Percentiles rank a stretch among this genome's conserved stretches.
phyloP scores from a whole-genome alignment of 1,140 invertebrate species.

The Drosophila pachea region DNA sequence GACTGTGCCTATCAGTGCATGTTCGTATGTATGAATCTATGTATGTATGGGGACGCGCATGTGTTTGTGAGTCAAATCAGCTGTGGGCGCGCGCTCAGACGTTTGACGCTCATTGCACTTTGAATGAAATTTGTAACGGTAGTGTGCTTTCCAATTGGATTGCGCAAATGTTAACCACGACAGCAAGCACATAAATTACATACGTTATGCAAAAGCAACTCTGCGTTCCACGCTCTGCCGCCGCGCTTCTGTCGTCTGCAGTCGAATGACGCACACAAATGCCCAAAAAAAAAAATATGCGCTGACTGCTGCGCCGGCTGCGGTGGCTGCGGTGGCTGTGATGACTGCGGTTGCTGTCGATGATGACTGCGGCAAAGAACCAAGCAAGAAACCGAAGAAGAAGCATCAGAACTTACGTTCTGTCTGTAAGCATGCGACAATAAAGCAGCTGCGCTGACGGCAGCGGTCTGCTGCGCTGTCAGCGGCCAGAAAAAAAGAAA shows the following conservation, averaged over 20 bases:
- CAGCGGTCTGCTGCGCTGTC: slow-evolving; percentile 17
- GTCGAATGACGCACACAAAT: slow-evolving; percentile 68
- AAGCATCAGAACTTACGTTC: slow-evolving; percentile 29
- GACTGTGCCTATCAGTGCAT: not conserved
- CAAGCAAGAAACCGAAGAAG: slow-evolving; percentile 16
- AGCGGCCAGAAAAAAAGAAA: slow-evolving; percentile 22
- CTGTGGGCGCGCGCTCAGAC: slow-evolving; percentile 39
- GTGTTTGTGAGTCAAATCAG: slow-evolving; percentile 48
- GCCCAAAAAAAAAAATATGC: slow-evolving; percentile 31
- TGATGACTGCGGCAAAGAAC: slow-evolving; percentile 36
- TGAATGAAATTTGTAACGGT: slow-evolving; percentile 71
- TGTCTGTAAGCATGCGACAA: slow-evolving; percentile 49
- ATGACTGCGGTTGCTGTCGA: slow-evolving; percentile 34
- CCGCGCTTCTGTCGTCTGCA: not conserved
- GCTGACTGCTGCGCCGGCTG: slow-evolving; percentile 22
- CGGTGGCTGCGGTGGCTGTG: slow-evolving; percentile 7
- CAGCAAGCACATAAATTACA: slow-evolving; percentile 30
- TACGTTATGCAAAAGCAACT: slow-evolving; percentile 26
- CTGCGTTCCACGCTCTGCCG: not conserved
- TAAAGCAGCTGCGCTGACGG: slow-evolving; percentile 59
- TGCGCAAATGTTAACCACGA: slow-evolving; percentile 58
- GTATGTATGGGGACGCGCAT: not conserved
- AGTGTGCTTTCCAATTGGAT: slow-evolving; percentile 66
- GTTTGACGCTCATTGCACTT: slow-evolving; percentile 47
- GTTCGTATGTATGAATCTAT: not conserved